These are phyloP conservation scores for Drosophila murphyi DNA, from an alignment of 1,140 invertebrate species.

Conservation along the genomic window DNA sequence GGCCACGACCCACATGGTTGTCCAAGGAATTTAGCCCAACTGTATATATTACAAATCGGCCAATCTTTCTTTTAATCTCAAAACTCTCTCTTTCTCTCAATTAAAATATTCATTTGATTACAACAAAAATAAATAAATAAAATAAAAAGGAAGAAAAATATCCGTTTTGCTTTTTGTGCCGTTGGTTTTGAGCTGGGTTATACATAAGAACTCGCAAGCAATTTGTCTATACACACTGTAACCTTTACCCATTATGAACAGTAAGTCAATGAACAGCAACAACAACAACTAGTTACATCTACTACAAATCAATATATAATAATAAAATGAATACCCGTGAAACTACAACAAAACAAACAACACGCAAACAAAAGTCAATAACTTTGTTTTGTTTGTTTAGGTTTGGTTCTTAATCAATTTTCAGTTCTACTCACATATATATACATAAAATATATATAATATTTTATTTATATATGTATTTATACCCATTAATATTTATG, in stretches of 20 bases:
- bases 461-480: conserved; percentile 40
- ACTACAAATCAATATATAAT: neutral
- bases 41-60: conserved; percentile 35
- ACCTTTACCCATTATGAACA: conserved; percentile 25
- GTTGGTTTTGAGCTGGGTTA: conserved; percentile 80
- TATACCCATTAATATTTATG: conserved; percentile 45
- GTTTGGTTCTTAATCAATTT: conserved; percentile 56
- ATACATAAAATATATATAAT: conserved; percentile 31
- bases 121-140: neutral
- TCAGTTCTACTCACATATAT: conserved; percentile 53
- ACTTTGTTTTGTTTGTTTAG: conserved; percentile 54
- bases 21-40: conserved; percentile 29
- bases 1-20: conserved; percentile 16
- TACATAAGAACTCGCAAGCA: conserved; percentile 30
- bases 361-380: conserved; percentile 66
- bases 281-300: conserved; percentile 13
- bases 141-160: conserved; percentile 10
- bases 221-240: conserved; percentile 22
- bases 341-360: conserved; percentile 37
- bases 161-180: conserved; percentile 71
- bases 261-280: conserved; percentile 55
- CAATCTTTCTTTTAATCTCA: conserved; percentile 1
- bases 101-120: conserved; percentile 25
- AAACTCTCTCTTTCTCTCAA: conserved; percentile 9
- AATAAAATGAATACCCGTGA: neutral